Base-by-base conservation (phyloP, 2,797 vertebrate genomes). In the Premnoplex brunnescens region DNA sequence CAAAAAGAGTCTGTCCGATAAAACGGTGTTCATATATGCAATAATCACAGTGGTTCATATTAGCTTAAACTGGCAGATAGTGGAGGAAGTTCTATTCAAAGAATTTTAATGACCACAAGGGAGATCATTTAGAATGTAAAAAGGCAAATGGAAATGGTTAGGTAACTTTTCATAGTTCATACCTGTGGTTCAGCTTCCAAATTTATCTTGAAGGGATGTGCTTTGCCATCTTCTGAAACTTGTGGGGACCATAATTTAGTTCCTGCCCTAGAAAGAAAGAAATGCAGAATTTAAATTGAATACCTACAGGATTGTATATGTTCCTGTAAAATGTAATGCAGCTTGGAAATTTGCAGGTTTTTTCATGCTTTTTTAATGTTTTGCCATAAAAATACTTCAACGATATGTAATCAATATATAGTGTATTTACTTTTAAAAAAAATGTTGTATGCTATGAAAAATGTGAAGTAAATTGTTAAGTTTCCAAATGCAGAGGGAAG, bases 161-260 rank as follows among this genome's bases (percentile, higher is more conserved):
- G 39, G 20, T 82, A 51, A 79, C 34, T 80, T 93, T 51, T 76
- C 72, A 56, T 32, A 81, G 48, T 58, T 95, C 98, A 85, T 98
- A 99, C 99, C 98, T 99, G 99, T 90, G 98, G 98, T 90, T 99
- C 98, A 85, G 99, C 97, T 97, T 99, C 98, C 93, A 99, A 97
- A 96, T 99, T 99, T 91, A 99, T 96, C 97, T 99, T 99, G 96
- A 98, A 99, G 17, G 98, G 99, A 95, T 99, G 98, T 71, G 97
- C 93, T 97, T 91, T 98, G 10, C 98, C 98, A 9, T 98, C 99
- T 96, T 99, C 98, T 75, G 97, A 92, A 26, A 99, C 97, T 83
- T 98, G 98, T 22, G 99, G 99, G 20, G 99, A 99, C 99, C 99
- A 99, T 80, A 99, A 96, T 93, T 96, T 99, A 36, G 98, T 97